Conservation (phyloP, 1,140 invertebrate species). For the Arctopsyche grandis region DNA sequence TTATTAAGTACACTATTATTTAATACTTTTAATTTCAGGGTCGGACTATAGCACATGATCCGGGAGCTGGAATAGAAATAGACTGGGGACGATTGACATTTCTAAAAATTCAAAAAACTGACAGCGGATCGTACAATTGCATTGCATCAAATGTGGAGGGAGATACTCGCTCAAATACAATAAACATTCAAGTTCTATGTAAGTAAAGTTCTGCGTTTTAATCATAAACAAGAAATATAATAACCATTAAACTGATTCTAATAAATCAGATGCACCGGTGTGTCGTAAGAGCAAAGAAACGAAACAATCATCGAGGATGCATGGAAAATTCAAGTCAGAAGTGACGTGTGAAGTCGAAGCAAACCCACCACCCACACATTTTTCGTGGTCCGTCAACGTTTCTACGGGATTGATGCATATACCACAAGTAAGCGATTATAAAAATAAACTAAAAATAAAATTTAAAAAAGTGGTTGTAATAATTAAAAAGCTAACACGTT, state of each 20-base stretch:
- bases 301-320: conserved; percentile 5
- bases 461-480: too few relatives aligned
- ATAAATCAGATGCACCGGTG: conserved; percentile 43
- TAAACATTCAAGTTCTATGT: conserved; percentile 37
- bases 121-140: conserved; percentile 38
- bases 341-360: conserved; percentile 36
- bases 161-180: conserved; percentile 42
- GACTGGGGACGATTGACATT: conserved; percentile 31
- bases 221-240: conserved; percentile 17
- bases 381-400: conserved; percentile 35
- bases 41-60: conserved; percentile 37
- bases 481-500: not conserved
- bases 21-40: conserved; percentile 21
- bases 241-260: not conserved
- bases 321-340: conserved; percentile 24
- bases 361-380: conserved; percentile 33
- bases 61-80: conserved; percentile 22
- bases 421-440: conserved; percentile 29
- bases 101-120: conserved; percentile 12
- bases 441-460: conserved; percentile 3
- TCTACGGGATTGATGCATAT: conserved; percentile 22
- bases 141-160: conserved; percentile 43
- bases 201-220: not conserved
- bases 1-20: too few relatives aligned
- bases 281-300: conserved; percentile 43